phyloP scores from a whole-genome alignment of 2,113 vertebrate genomes.

The Phaethon lepturus region DNA sequence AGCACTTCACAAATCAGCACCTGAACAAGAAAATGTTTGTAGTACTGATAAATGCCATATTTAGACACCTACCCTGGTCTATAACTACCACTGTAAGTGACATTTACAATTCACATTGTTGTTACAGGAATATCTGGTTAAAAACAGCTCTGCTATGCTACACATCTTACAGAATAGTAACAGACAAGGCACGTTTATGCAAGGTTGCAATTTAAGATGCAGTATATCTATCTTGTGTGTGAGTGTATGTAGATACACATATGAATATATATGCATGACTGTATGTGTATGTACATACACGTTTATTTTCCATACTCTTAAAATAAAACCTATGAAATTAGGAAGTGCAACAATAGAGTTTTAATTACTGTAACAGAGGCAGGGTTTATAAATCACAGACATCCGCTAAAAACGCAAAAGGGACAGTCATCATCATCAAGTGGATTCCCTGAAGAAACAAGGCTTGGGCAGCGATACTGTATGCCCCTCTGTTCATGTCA shows the following conservation, averaged over 20 bases:
- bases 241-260: not conserved
- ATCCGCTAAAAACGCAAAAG: not conserved
- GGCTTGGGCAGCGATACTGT: not conserved
- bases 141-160: not conserved
- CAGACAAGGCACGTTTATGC: not conserved
- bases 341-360: not conserved
- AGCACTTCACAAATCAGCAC: not conserved
- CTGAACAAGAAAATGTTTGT: not conserved
- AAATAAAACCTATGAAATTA: not conserved
- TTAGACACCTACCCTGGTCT: not conserved
- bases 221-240: not conserved
- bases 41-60: not conserved
- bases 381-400: not conserved
- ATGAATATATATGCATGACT: not conserved
- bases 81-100: not conserved
- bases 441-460: not conserved
- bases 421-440: not conserved
- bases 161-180: not conserved
- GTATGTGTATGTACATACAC: accelerated
- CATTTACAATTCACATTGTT: not conserved
- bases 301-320: not conserved
- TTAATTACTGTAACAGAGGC: conserved; percentile 1
- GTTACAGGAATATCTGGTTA: not conserved
- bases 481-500: not conserved
- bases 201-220: not conserved